A percentile compares a stretch with the other conserved stretches of the same genome.
phyloP scores from a whole-genome alignment of 92 coral and sea anemone genomes.

The Heliopora coerulea region DNA sequence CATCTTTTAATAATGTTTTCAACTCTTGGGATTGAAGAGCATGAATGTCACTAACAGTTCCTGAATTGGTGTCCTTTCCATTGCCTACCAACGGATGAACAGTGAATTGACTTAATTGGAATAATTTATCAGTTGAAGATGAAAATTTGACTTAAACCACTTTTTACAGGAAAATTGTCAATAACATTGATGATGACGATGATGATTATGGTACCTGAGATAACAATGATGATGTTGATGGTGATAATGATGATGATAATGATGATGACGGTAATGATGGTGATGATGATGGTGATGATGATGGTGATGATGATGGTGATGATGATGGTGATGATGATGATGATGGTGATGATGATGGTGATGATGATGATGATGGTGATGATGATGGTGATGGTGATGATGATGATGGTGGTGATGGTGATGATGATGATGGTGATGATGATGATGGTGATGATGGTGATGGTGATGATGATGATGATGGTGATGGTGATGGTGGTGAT shows the following conservation, averaged over 20 bases:
- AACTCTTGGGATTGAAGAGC: constrained; percentile 33
- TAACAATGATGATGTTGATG: neutral
- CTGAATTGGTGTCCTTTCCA: constrained; percentile 25
- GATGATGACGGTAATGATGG: neutral
- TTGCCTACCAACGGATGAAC: neutral
- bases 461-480: neutral
- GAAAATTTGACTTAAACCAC: too few relatives aligned
- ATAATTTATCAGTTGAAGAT: too few relatives aligned
- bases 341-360: neutral
- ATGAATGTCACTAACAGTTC: constrained; percentile 18
- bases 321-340: too few relatives aligned
- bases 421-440: neutral
- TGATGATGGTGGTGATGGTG: neutral
- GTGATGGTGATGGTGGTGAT: neutral
- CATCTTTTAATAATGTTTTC: constrained; percentile 27
- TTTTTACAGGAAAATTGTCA: too few relatives aligned
- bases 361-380: neutral
- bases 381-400: too few relatives aligned
- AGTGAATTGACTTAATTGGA: neutral
- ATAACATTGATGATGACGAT: too few relatives aligned
- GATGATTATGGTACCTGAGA: neutral
- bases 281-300: neutral
- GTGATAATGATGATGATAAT: neutral
- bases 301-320: neutral
- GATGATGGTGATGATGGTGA: neutral